Evolutionary conservation across 2,797 vertebrate species (phyloP).

Genomic region (Leptoclinus maculatus): DNA sequence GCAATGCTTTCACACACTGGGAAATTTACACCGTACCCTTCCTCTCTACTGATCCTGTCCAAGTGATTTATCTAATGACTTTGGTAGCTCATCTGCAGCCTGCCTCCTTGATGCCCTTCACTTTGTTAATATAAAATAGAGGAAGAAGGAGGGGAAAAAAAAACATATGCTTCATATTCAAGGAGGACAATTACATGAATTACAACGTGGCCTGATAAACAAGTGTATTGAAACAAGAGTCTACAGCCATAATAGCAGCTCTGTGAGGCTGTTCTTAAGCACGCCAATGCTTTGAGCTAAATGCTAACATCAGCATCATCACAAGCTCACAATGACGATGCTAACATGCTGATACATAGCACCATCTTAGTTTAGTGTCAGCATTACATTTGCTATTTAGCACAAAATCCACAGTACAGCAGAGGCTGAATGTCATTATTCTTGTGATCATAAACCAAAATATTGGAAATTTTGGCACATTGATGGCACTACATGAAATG

Average conservation of each 20-base stretch:
- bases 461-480: not conserved
- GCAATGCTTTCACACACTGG: conserved; percentile 52
- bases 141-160: not conserved
- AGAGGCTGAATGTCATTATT: not conserved
- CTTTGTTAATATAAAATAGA: conserved; percentile 29
- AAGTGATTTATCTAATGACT: conserved; percentile 59
- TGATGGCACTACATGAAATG: not conserved
- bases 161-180: conserved; percentile 35
- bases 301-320: not conserved
- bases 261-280: not conserved
- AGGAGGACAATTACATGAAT: conserved; percentile 17
- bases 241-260: not conserved
- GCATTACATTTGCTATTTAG: conserved; percentile 3
- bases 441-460: not conserved
- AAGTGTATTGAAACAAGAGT: not conserved
- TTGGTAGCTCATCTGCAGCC: conserved; percentile 42
- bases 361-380: not conserved
- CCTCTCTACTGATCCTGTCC: conserved; percentile 47
- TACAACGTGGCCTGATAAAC: not conserved
- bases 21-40: conserved; percentile 52
- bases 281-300: not conserved
- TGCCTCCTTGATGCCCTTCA: conserved; percentile 29
- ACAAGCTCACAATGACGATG: not conserved
- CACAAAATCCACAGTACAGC: not conserved
- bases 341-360: not conserved